Base-by-base conservation (phyloP, 2,797 vertebrate genomes). In the Lacerta agilis region DNA sequence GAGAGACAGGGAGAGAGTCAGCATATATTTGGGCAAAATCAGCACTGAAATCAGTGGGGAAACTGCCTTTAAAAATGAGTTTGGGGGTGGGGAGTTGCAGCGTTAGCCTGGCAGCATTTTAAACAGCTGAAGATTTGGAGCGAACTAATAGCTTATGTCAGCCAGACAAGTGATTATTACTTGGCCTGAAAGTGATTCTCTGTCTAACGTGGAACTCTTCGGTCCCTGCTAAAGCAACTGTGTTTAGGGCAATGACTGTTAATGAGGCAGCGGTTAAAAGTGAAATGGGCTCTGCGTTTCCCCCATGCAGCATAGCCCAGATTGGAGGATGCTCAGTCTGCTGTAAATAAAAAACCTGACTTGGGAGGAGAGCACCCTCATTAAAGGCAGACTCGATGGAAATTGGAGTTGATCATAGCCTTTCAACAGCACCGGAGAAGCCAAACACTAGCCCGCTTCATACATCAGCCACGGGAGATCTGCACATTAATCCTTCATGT, bases 71-170 rank as follows among this genome's bases (percentile, higher is more conserved):
- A 18, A 64, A 18, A 64, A 64, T 18, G 20, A 7, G 61, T 18
- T 64, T 25, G 67, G 20, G 67, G 27, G 20, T 61, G 55, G 13
- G 49, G 18, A n/a, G 20, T 84, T 0, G 0, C 49, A 17, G 1
- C 20, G 0, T 78, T 5, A 0, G 38, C 80, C 75, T 91, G 94
- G 88, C 92, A 83, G 93, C 87, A 93, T 93, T 94, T 92, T 92
- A 92, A 88, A 33, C 61, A 86, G 85, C 86, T 91, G 91, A 23
- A 33, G 93, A 90, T 92, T 90, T 88, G 94, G 88, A 88, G 88
- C 43, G 87, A 93, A 87, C 84, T 90, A 88, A 94, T 91, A 93
- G 91, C 92, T 95, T 77, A 1, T 92, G 91, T 91, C 92, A 94
- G 92, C 90, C 7, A 58, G 88, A 90, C 38, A 43, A 85, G 89